Evolutionary conservation across 2,113 vertebrate species (phyloP).

Genomic region (Cottus gobio): DNA sequence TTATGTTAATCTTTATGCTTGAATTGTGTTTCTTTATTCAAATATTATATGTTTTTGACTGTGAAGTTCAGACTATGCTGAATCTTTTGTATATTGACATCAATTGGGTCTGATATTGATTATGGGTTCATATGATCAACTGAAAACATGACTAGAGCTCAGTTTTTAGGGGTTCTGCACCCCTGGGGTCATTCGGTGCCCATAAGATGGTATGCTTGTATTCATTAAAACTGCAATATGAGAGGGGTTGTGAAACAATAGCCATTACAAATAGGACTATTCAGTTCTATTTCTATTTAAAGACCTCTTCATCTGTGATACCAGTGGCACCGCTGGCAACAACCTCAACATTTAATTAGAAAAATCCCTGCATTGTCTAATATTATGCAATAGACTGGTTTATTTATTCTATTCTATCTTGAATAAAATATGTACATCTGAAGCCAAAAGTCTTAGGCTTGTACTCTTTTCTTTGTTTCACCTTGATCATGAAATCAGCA

Average conservation of each 20-base stretch:
- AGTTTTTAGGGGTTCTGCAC: too few species aligned
- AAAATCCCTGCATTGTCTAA: neutral
- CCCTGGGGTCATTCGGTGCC: too few species aligned
- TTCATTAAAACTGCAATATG: neutral
- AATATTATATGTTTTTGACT: too few species aligned
- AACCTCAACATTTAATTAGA: neutral
- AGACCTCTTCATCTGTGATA: neutral
- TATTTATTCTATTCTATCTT: neutral
- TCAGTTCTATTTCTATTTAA: neutral
- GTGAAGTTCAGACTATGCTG: too few species aligned
- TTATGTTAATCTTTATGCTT: too few species aligned
- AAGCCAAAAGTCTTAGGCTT: neutral
- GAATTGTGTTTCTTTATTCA: too few species aligned
- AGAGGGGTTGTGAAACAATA: neutral
- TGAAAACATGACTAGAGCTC: too few species aligned
- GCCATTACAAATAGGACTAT: neutral
- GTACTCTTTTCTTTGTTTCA: constrained; percentile 60
- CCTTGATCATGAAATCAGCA: constrained; percentile 94
- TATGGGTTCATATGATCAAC: too few species aligned
- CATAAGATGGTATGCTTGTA: too few species aligned
- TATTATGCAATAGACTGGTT: neutral
- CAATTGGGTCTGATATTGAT: too few species aligned
- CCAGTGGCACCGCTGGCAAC: neutral
- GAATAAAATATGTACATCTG: constrained; percentile 11
- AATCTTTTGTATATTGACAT: too few species aligned